phyloP scores from a whole-genome alignment of 2,888 invertebrate species.

The Sesia apiformis region DNA sequence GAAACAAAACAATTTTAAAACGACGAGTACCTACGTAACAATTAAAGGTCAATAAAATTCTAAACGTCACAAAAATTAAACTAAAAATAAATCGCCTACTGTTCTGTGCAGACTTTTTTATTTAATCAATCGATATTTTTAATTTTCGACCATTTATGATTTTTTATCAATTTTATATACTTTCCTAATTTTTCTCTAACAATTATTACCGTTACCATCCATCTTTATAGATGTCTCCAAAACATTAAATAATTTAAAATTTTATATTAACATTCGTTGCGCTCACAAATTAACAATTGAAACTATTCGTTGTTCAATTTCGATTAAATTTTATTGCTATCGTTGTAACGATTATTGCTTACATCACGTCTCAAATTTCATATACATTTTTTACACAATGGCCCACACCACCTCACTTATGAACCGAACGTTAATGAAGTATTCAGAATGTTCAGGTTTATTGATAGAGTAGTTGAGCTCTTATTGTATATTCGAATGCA shows the following conservation, averaged over 20 bases:
- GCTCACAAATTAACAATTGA: slow-evolving; percentile 33
- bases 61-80: too few species aligned
- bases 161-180: not conserved
- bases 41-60: too few species aligned
- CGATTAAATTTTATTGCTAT: slow-evolving; percentile 39
- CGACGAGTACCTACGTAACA: too few species aligned
- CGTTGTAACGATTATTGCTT: slow-evolving; percentile 30
- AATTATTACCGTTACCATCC: not conserved
- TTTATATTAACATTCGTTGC: slow-evolving; percentile 4
- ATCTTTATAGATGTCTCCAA: not conserved
- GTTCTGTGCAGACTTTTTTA: too few species aligned
- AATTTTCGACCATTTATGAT: too few species aligned
- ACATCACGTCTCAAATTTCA: slow-evolving; percentile 20
- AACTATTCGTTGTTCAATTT: slow-evolving; percentile 46
- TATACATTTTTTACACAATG: slow-evolving; percentile 14
- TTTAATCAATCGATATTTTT: too few species aligned
- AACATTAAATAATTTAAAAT: not conserved
- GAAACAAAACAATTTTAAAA: too few species aligned
- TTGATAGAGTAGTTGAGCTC: too few species aligned
- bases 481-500: too few species aligned
- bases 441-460: too few species aligned
- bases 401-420: not conserved
- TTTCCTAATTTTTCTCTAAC: not conserved
- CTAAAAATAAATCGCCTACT: too few species aligned
- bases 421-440: too few species aligned